A percentile compares a stretch with the other conserved stretches of the same genome.
Evolutionary conservation across 92 coral and sea anemone species (phyloP).

Genomic region (Meandrina meandrites): DNA sequence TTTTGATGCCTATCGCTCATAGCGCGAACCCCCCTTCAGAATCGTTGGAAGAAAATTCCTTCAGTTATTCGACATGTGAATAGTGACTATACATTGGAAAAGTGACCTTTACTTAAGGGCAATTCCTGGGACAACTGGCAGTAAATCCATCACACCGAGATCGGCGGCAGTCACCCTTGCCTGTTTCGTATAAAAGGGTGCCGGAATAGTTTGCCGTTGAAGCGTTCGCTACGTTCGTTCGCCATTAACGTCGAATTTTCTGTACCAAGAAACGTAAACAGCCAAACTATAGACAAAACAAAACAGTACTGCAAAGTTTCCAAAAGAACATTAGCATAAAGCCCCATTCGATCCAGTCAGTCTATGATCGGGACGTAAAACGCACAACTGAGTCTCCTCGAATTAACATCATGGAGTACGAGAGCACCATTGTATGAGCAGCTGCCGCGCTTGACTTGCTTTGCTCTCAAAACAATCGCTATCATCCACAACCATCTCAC

Average conservation of each 20-base stretch:
- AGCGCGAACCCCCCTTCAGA: not conserved
- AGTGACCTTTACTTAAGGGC: slow-evolving; percentile 24
- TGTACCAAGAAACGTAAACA: slow-evolving; percentile 56
- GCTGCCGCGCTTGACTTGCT: slow-evolving; percentile 56
- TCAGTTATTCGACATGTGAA: slow-evolving; percentile 12
- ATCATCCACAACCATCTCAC: slow-evolving; percentile 25
- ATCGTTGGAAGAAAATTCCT: slow-evolving; percentile 4
- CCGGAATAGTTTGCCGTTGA: slow-evolving; percentile 35
- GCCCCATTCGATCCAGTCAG: slow-evolving; percentile 43
- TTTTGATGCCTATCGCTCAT: not conserved
- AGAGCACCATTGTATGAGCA: slow-evolving; percentile 46
- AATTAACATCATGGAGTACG: slow-evolving; percentile 32
- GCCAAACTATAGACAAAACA: slow-evolving; percentile 67
- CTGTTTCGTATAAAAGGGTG: slow-evolving; percentile 10
- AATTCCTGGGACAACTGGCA: slow-evolving; percentile 22
- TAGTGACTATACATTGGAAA: not conserved
- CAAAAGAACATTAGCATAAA: slow-evolving; percentile 49
- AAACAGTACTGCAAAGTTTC: slow-evolving; percentile 25
- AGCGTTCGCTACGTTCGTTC: slow-evolving; percentile 27
- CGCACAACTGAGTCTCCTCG: slow-evolving; percentile 41
- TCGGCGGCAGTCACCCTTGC: slow-evolving; percentile 18
- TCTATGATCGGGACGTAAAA: slow-evolving; percentile 35
- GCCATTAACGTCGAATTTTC: slow-evolving; percentile 47
- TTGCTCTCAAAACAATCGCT: slow-evolving; percentile 37
- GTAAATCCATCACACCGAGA: slow-evolving; percentile 23